Evolutionary conservation across 2,888 invertebrate genomes (phyloP).

Genomic region (Drosophila villosipedis): DNA sequence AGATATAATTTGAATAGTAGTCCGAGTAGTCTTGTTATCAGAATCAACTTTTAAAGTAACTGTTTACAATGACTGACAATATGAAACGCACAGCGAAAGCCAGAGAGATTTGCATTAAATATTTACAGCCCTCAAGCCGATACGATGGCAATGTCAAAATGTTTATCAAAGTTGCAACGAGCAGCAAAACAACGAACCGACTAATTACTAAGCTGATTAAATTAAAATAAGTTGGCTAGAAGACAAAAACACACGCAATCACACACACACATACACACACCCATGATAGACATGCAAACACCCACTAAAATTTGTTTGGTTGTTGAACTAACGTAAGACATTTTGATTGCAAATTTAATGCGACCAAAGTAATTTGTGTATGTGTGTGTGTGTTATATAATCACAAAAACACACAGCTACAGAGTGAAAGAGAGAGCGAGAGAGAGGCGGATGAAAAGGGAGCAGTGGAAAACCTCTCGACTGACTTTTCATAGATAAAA

Average conservation of each 20-base stretch:
- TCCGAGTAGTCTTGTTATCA: neutral
- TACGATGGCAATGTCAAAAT: slow-evolving; percentile 13
- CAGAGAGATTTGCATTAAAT: slow-evolving; percentile 29
- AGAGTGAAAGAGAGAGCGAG: neutral
- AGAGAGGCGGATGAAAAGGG: neutral
- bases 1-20: neutral
- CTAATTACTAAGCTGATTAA: slow-evolving; percentile 58
- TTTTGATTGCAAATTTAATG: slow-evolving; percentile 48
- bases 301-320: neutral
- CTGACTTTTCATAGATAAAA: slow-evolving; percentile 46
- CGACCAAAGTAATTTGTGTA: slow-evolving; percentile 27
- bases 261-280: neutral
- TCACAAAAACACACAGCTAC: slow-evolving; percentile 5
- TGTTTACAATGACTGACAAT: neutral
- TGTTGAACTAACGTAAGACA: slow-evolving; percentile 17
- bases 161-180: slow-evolving; percentile 18
- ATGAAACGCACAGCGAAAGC: slow-evolving; percentile 5
- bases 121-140: slow-evolving; percentile 17
- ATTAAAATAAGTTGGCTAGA: slow-evolving; percentile 45
- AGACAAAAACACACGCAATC: slow-evolving; percentile 10
- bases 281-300: neutral
- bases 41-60: neutral
- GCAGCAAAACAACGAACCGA: slow-evolving; percentile 9
- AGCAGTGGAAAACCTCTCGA: slow-evolving; percentile 4
- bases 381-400: slow-evolving; percentile 4